Evolutionary conservation across 2,797 vertebrate species (phyloP).

Genomic region (Acrossocheilus fasciatus): DNA sequence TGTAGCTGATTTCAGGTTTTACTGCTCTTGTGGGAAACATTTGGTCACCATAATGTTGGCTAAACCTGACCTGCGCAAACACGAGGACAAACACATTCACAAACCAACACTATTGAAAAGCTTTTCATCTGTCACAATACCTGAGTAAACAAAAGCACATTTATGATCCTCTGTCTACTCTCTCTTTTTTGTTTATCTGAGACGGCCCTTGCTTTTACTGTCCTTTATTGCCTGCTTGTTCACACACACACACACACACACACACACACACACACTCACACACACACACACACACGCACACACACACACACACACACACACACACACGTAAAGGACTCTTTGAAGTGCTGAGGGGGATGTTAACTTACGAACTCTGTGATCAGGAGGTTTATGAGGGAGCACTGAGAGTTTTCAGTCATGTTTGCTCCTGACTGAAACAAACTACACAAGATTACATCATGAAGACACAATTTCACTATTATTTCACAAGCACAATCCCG

Average conservation of each 20-base stretch:
- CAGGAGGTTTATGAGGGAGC: not conserved
- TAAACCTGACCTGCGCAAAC: conserved; percentile 67
- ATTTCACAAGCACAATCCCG: not conserved
- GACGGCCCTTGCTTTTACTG: conserved; percentile 1
- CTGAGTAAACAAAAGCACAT: not conserved
- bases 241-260: conserved; percentile 62
- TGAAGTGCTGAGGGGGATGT: conserved; percentile 70
- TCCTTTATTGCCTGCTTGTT: conserved; percentile 29
- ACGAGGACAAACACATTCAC: conserved; percentile 66
- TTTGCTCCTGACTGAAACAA: conserved; percentile 9
- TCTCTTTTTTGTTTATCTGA: conserved; percentile 16
- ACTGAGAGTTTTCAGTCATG: not conserved
- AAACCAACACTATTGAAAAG: not conserved
- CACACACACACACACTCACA: conserved; percentile 59
- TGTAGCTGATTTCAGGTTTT: conserved; percentile 64
- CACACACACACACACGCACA: conserved; percentile 62
- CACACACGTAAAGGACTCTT: conserved; percentile 54
- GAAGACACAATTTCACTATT: not conserved
- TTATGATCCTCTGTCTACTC: conserved; percentile 12
- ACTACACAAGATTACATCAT: not conserved
- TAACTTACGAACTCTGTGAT: conserved; percentile 68
- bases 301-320: conserved; percentile 60
- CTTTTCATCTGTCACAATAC: conserved; percentile 8
- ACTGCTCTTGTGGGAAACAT: conserved; percentile 50
- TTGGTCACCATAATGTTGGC: conserved; percentile 25